These are phyloP conservation scores for Leptopilina syphax DNA, from an alignment of 2,888 invertebrate species.

Conservation along the genomic window DNA sequence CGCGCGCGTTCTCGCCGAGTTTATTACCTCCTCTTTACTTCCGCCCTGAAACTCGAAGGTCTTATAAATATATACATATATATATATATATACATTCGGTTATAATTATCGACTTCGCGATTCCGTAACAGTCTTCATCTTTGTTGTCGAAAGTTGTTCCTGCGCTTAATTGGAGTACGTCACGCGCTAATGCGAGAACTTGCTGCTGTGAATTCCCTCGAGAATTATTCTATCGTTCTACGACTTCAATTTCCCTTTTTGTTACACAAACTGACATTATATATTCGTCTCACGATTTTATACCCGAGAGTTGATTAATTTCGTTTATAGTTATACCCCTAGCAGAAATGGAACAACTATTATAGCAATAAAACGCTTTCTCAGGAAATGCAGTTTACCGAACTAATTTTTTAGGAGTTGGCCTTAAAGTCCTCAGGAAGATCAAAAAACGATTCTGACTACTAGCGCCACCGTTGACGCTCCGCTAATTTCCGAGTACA, in stretches of 20 bases:
- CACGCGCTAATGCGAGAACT: slow-evolving; percentile 35
- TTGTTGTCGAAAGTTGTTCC: slow-evolving; percentile 35
- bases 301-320: neutral
- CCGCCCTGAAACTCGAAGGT: slow-evolving; percentile 35
- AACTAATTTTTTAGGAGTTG: too few species aligned
- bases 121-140: slow-evolving; percentile 39
- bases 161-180: slow-evolving; percentile 30
- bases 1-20: slow-evolving; percentile 9
- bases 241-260: slow-evolving; percentile 18
- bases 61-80: neutral
- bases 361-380: too few species aligned
- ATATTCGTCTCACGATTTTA: neutral
- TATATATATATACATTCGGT: neutral
- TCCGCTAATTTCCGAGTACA: too few species aligned
- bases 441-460: too few species aligned
- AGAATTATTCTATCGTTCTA: slow-evolving; percentile 19
- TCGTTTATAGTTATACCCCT: too few species aligned
- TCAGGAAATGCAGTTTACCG: too few species aligned
- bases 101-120: slow-evolving; percentile 38
- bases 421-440: too few species aligned
- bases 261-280: slow-evolving; percentile 4
- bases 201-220: slow-evolving; percentile 15
- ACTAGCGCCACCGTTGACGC: too few species aligned
- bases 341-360: too few species aligned
- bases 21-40: slow-evolving; percentile 37